Conservation (phyloP, 2,797 vertebrate species). For the Melanotaenia boesemani region DNA sequence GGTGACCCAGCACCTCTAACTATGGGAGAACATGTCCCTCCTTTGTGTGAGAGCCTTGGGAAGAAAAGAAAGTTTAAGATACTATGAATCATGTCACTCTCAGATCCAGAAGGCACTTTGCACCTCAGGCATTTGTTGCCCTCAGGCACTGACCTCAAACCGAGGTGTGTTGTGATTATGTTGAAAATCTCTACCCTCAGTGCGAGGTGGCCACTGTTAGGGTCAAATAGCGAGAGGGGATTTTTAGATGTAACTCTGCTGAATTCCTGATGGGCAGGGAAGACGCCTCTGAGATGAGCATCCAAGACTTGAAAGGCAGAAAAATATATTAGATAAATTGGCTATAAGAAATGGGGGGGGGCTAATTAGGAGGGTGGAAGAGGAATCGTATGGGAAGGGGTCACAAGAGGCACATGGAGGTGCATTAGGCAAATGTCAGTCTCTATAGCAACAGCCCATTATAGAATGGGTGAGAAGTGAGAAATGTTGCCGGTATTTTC, state of each 20-base stretch:
- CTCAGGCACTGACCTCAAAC: slow-evolving; percentile 39
- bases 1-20: slow-evolving; percentile 1
- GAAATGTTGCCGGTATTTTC: slow-evolving; percentile 59
- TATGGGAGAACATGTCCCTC: slow-evolving; percentile 12
- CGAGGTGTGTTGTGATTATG: slow-evolving; percentile 22
- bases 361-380: slow-evolving; percentile 50
- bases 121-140: slow-evolving; percentile 42
- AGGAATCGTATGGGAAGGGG: slow-evolving; percentile 50
- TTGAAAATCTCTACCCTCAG: slow-evolving; percentile 21
- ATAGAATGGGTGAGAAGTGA: slow-evolving; percentile 77
- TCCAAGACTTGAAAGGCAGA: neutral
- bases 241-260: slow-evolving; percentile 19
- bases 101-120: slow-evolving; percentile 25
- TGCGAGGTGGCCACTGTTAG: slow-evolving; percentile 12
- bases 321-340: slow-evolving; percentile 17
- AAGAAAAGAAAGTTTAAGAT: slow-evolving; percentile 5
- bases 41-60: slow-evolving; percentile 17
- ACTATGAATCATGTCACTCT: slow-evolving; percentile 11
- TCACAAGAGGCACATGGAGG: slow-evolving; percentile 63
- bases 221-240: slow-evolving; percentile 14
- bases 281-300: slow-evolving; percentile 35
- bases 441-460: slow-evolving; percentile 81
- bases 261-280: slow-evolving; percentile 19
- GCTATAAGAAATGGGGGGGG: neutral
- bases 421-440: slow-evolving; percentile 73